Percentiles rank a stretch among this genome's conserved stretches.
Conservation (phyloP, 2,113 vertebrate genomes). For the Salvelinus sp. region DNA sequence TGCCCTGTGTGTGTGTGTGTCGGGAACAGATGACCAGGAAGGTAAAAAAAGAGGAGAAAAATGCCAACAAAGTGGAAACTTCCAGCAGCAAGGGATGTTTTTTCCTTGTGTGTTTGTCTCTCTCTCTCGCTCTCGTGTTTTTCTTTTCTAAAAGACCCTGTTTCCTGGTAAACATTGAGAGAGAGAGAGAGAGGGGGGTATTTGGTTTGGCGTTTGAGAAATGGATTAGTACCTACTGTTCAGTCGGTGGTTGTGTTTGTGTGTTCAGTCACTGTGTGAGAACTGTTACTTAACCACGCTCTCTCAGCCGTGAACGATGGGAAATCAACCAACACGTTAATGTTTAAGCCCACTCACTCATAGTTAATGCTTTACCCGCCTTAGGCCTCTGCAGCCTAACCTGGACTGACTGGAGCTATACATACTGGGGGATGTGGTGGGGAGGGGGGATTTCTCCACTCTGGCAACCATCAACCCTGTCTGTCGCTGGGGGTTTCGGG, state of each 20-base stretch:
- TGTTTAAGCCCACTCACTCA: constrained; percentile 67
- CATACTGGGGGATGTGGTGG: background rate
- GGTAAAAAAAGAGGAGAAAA: constrained; percentile 88
- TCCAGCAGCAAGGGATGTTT: constrained; percentile 83
- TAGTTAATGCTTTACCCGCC: constrained; percentile 75
- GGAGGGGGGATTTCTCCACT: background rate
- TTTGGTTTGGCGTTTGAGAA: constrained; percentile 36
- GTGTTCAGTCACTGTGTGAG: background rate
- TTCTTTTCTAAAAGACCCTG: constrained; percentile 35
- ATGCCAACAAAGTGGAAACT: constrained; percentile 94
- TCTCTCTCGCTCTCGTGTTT: constrained; percentile 35
- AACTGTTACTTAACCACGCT: constrained; percentile 30
- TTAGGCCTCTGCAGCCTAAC: constrained; percentile 13
- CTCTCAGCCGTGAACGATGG: constrained; percentile 54
- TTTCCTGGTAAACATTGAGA: constrained; percentile 86
- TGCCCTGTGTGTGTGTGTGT: constrained; percentile 84
- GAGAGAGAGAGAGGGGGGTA: constrained; percentile 5
- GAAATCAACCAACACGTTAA: constrained; percentile 59
- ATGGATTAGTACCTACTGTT: background rate
- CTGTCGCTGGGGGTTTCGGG: background rate
- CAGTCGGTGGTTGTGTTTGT: background rate
- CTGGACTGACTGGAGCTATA: background rate
- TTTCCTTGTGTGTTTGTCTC: constrained; percentile 73
- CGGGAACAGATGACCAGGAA: constrained; percentile 95
- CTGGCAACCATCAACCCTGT: background rate